Conservation (phyloP, 2,888 invertebrate genomes). For the Euphydryas editha region DNA sequence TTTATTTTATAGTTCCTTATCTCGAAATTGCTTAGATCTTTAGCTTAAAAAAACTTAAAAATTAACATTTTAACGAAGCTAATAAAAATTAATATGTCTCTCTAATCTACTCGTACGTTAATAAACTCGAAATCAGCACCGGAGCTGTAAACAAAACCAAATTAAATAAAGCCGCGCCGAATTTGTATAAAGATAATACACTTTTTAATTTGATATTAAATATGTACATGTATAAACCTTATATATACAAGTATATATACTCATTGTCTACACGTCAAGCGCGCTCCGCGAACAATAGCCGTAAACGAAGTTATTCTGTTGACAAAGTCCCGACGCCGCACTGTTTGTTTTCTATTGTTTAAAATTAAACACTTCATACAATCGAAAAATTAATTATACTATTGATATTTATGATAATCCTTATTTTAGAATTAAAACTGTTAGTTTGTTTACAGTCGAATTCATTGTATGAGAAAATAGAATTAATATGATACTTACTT, state of each 20-base stretch:
- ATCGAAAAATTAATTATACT: slow-evolving; percentile 3
- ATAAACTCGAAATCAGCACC: not conserved
- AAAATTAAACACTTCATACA: not conserved
- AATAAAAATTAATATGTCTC: no score
- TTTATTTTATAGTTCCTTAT: no score
- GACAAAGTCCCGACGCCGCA: slow-evolving; percentile 32
- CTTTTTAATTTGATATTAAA: not conserved
- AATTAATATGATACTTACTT: no score
- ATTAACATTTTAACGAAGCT: no score
- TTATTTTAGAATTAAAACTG: not conserved
- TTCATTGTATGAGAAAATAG: no score
- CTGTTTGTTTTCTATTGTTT: slow-evolving; percentile 17
- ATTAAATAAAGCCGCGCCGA: not conserved
- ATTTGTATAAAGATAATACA: not conserved
- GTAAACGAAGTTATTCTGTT: slow-evolving; percentile 49
- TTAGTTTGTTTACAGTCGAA: no score
- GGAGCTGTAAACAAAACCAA: not conserved
- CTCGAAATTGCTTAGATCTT: no score
- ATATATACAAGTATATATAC: not conserved
- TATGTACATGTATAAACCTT: not conserved
- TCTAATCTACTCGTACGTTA: no score
- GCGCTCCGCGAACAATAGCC: slow-evolving; percentile 41
- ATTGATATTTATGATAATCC: not conserved
- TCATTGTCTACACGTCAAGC: not conserved
- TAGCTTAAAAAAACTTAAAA: no score